Conservation (phyloP, 2,888 invertebrate genomes). For the Octodonta nipae region DNA sequence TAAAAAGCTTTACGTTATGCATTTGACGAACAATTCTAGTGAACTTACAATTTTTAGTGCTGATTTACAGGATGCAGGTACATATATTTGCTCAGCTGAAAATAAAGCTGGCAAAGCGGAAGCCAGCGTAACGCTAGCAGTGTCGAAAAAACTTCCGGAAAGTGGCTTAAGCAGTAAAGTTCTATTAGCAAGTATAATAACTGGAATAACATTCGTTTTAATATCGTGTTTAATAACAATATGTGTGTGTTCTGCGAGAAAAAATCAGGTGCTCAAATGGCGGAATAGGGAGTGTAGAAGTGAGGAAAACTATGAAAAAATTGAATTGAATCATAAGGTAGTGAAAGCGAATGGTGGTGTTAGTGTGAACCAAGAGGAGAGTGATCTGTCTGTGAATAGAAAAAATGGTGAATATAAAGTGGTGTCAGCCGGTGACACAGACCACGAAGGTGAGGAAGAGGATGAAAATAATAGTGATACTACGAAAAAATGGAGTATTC, state of each 20-base stretch:
- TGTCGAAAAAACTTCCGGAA: constrained; percentile 51
- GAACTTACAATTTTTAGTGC: constrained; percentile 60
- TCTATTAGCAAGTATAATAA: constrained; percentile 53
- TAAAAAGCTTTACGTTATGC: constrained; percentile 51
- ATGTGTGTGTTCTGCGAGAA: constrained; percentile 47
- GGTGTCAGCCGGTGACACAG: constrained; percentile 45
- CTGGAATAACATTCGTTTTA: constrained; percentile 50
- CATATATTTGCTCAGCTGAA: constrained; percentile 65
- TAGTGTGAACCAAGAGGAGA: constrained; percentile 12
- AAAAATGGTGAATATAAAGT: constrained; percentile 61
- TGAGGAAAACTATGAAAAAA: constrained; percentile 63
- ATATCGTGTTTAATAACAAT: constrained; percentile 53
- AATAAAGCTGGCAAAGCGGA: constrained; percentile 68
- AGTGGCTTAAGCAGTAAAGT: constrained; percentile 46
- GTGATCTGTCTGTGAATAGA: constrained; percentile 33
- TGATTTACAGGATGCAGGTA: constrained; percentile 61
- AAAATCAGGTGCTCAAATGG: constrained; percentile 46
- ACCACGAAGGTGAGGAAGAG: constrained; percentile 49
- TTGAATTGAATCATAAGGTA: constrained; percentile 53
- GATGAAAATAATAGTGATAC: constrained; percentile 36
- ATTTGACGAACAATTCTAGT: constrained; percentile 53
- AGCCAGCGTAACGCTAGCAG: constrained; percentile 57
- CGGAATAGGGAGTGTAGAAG: constrained; percentile 33
- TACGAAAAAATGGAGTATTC: constrained; percentile 27
- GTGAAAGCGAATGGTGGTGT: constrained; percentile 24